Evolutionary conservation across 2,888 invertebrate genomes (phyloP).

Genomic region (Eilema sororculum): DNA sequence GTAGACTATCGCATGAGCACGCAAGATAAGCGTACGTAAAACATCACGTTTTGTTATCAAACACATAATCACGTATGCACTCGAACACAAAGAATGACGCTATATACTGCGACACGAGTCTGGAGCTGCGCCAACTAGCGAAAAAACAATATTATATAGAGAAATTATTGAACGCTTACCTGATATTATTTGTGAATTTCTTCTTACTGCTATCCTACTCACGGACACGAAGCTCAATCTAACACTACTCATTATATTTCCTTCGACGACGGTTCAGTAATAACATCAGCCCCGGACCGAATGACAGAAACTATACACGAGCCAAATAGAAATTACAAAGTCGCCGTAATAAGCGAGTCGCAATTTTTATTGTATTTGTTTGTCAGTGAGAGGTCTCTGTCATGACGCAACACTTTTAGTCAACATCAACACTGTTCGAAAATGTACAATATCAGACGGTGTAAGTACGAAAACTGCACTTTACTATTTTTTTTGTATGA

Average conservation of each 20-base stretch:
- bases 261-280: constrained; percentile 67
- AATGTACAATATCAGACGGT: constrained; percentile 65
- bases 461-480: constrained; percentile 81
- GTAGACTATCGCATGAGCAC: constrained; percentile 17
- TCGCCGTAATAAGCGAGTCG: constrained; percentile 64
- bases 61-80: constrained; percentile 62
- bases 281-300: constrained; percentile 76
- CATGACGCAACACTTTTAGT: constrained; percentile 87
- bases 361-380: constrained; percentile 85
- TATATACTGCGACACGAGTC: constrained; percentile 65
- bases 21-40: constrained; percentile 51
- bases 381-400: constrained; percentile 86
- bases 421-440: constrained; percentile 79
- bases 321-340: constrained; percentile 70
- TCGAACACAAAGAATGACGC: constrained; percentile 52
- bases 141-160: constrained; percentile 61
- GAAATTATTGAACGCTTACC: constrained; percentile 70
- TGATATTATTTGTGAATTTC: constrained; percentile 78
- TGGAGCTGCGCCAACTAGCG: constrained; percentile 75
- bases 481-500: constrained; percentile 77
- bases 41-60: constrained; percentile 78
- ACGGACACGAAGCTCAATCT: constrained; percentile 83
- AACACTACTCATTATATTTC: constrained; percentile 82
- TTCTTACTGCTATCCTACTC: constrained; percentile 81
- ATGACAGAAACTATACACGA: constrained; percentile 60